Percentiles rank a stretch among this genome's conserved stretches.
phyloP scores from a whole-genome alignment of 2,888 invertebrate genomes.

The Colostygia pectinataria region DNA sequence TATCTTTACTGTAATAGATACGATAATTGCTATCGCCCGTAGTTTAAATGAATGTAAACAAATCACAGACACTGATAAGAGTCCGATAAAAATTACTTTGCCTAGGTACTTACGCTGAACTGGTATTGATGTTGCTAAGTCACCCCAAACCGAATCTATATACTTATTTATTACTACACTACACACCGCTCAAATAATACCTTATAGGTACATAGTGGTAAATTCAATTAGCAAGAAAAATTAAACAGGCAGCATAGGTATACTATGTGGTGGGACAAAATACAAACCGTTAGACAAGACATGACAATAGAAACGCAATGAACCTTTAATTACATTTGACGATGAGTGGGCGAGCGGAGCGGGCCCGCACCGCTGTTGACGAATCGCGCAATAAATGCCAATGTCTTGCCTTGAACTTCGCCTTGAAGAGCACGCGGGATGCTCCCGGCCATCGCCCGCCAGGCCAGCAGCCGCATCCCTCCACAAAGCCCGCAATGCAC shows the following conservation, averaged over 20 bases:
- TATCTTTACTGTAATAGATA: slow-evolving; percentile 12
- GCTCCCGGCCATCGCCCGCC: slow-evolving; percentile 51
- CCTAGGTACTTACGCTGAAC: slow-evolving; percentile 4
- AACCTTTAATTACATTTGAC: slow-evolving; percentile 32
- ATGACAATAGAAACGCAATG: slow-evolving; percentile 35
- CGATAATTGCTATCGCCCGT: slow-evolving; percentile 26
- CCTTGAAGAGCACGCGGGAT: slow-evolving; percentile 60
- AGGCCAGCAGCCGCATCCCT: slow-evolving; percentile 38
- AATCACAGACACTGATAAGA: slow-evolving; percentile 30
- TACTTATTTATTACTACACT: background rate
- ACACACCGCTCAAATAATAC: background rate
- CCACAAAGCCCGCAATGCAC: slow-evolving; percentile 43
- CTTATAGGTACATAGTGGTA: too few species aligned
- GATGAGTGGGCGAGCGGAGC: slow-evolving; percentile 31
- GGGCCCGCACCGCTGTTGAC: slow-evolving; percentile 57
- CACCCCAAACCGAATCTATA: slow-evolving; percentile 1
- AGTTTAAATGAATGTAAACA: slow-evolving; percentile 39
- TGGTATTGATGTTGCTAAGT: slow-evolving; percentile 17
- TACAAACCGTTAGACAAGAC: slow-evolving; percentile 29
- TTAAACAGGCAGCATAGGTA: too few species aligned
- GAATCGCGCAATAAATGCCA: slow-evolving; percentile 78
- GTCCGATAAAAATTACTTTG: slow-evolving; percentile 17
- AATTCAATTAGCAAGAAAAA: slow-evolving; percentile 4
- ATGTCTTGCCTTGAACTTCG: slow-evolving; percentile 80
- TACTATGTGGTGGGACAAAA: slow-evolving; percentile 18